Evolutionary conservation across 2,113 vertebrate genomes (phyloP).

Genomic region (Mormoops blainvillei): DNA sequence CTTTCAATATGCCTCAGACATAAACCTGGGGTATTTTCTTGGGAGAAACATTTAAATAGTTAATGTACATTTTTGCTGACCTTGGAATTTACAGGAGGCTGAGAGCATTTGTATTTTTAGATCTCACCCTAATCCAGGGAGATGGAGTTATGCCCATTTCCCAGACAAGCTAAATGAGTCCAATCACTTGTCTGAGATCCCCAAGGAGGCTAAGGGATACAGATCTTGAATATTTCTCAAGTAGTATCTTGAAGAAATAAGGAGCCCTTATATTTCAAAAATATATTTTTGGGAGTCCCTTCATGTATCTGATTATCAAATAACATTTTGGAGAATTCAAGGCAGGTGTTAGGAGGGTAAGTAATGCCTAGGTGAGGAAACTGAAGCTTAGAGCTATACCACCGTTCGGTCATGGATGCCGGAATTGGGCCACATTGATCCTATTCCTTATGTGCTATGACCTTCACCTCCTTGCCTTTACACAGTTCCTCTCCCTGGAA

Average conservation of each 20-base stretch:
- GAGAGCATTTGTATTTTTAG: neutral
- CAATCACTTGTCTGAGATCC: neutral
- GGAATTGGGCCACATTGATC: neutral
- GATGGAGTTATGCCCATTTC: neutral
- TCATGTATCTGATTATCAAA: neutral
- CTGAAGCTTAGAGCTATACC: neutral
- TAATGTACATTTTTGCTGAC: neutral
- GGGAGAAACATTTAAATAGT: neutral
- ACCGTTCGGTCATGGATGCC: neutral
- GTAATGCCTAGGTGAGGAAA: neutral
- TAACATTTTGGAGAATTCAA: neutral
- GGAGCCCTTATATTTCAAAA: neutral
- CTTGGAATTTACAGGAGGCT: neutral
- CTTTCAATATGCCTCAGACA: neutral
- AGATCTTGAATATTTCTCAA: neutral
- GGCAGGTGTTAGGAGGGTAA: neutral
- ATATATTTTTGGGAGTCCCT: neutral
- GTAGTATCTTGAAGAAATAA: neutral
- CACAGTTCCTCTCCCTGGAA: neutral
- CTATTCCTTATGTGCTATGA: neutral
- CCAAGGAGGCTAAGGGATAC: neutral
- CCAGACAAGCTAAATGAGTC: neutral
- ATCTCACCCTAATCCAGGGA: neutral
- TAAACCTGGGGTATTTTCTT: neutral
- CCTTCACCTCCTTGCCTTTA: neutral